Evolutionary conservation across 2,113 vertebrate genomes (phyloP).

Genomic region (Spermophilus dauricus): DNA sequence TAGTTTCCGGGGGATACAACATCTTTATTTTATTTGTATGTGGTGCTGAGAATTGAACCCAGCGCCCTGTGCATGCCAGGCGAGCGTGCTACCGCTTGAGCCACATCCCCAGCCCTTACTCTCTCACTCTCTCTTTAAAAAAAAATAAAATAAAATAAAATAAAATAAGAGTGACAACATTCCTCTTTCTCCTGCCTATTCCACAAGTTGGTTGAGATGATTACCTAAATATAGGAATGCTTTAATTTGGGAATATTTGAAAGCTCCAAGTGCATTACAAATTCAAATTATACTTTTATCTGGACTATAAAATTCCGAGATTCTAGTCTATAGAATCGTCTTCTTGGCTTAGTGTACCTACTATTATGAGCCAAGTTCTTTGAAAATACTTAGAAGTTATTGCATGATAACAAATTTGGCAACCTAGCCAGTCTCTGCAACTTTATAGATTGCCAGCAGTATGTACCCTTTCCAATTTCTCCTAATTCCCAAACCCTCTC

Average conservation of each 20-base stretch:
- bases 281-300: neutral
- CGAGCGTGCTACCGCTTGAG: no score
- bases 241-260: constrained; percentile 26
- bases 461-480: neutral
- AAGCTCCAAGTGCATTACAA: neutral
- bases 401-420: constrained; percentile 1
- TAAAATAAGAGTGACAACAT: neutral
- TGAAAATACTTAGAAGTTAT: constrained; percentile 15
- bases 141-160: no score
- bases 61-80: no score
- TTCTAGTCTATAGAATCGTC: neutral
- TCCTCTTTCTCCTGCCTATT: neutral
- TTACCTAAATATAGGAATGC: neutral
- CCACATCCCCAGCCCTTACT: neutral
- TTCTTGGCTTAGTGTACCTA: neutral
- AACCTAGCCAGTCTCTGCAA: neutral
- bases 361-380: constrained; percentile 43
- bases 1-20: no score
- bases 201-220: neutral
- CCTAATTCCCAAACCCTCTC: neutral
- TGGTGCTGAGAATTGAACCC: no score
- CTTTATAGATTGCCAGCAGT: neutral
- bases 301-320: constrained; percentile 39
- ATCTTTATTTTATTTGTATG: no score
- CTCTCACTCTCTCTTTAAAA: no score